Evolutionary conservation across 2,888 invertebrate species (phyloP).

Genomic region (Nomada fucata): DNA sequence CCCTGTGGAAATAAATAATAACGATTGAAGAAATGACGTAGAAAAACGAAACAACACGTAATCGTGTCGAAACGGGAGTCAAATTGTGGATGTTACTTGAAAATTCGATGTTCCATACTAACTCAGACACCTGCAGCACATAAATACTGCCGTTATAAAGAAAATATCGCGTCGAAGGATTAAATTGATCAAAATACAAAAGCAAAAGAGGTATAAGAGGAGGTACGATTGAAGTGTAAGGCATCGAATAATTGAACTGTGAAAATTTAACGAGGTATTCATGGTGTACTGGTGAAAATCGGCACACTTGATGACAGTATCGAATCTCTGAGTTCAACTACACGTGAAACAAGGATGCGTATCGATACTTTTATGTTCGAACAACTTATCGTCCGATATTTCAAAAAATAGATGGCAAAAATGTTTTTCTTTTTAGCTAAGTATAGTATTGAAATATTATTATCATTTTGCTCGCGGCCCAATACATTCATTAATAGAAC

Average conservation of each 20-base stretch:
- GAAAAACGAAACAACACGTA: too few relatives aligned
- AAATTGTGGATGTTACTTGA: too few relatives aligned
- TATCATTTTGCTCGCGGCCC: too few relatives aligned
- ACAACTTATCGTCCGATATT: too few relatives aligned
- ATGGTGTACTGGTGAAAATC: slow-evolving; percentile 38
- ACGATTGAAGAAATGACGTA: background rate
- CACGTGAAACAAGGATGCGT: too few relatives aligned
- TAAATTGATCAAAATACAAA: background rate
- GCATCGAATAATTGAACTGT: slow-evolving; percentile 25
- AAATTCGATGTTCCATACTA: background rate
- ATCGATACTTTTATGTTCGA: too few relatives aligned
- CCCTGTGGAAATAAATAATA: slow-evolving; percentile 80
- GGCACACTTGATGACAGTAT: slow-evolving; percentile 44
- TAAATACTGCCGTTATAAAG: background rate
- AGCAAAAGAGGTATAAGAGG: background rate
- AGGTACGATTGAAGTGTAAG: too few relatives aligned
- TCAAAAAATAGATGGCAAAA: too few relatives aligned
- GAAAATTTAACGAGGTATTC: slow-evolving; percentile 14
- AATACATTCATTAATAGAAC: too few relatives aligned
- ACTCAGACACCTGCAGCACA: background rate
- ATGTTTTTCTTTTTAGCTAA: too few relatives aligned
- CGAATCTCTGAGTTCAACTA: slow-evolving; percentile 22
- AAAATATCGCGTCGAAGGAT: background rate
- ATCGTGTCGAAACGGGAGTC: too few relatives aligned
- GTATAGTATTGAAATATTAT: too few relatives aligned